Evolutionary conservation across 2,113 vertebrate genomes (phyloP).

Genomic region (Varanus komodoensis): DNA sequence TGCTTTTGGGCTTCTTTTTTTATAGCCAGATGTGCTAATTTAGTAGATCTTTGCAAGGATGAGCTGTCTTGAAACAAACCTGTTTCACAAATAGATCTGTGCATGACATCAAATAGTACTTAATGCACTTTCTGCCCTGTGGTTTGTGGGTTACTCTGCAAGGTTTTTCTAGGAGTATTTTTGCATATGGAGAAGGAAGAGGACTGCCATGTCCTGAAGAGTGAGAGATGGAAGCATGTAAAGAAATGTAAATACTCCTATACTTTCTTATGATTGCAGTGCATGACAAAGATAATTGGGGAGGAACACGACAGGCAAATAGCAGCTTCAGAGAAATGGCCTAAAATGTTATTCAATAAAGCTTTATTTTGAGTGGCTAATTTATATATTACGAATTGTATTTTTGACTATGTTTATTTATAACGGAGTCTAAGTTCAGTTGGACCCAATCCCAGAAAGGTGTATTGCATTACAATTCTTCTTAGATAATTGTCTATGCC

Average conservation of each 20-base stretch:
- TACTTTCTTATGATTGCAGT: neutral
- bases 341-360: neutral
- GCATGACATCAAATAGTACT: neutral
- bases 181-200: neutral
- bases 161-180: conserved; percentile 6
- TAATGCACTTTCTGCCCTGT: neutral
- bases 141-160: neutral
- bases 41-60: neutral
- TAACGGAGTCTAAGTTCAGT: neutral
- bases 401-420: neutral
- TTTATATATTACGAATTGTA: neutral
- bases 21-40: neutral
- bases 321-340: neutral
- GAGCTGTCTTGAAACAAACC: conserved; percentile 9
- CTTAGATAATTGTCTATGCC: neutral
- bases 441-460: too few species aligned
- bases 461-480: neutral
- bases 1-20: neutral
- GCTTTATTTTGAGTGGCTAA: neutral
- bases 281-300: neutral
- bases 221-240: too few species aligned
- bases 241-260: too few species aligned
- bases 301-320: neutral
- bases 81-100: conserved; percentile 5
- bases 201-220: neutral